Evolutionary conservation across 1,140 invertebrate genomes (phyloP).

Genomic region (Drosophila prosaltans): DNA sequence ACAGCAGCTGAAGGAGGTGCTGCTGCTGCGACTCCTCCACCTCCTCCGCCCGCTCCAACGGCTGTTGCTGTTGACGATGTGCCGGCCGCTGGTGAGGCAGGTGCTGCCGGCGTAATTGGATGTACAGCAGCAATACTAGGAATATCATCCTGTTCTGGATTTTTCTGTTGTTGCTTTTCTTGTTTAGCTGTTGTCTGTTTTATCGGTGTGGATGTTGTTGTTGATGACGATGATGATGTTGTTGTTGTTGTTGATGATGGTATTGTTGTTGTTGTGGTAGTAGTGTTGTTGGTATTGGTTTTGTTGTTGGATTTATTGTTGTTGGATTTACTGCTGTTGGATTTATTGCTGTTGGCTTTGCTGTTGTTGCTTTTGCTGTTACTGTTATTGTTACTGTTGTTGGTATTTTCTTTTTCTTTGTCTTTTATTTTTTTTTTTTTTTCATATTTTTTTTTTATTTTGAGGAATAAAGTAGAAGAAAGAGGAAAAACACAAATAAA

Average conservation of each 20-base stretch:
- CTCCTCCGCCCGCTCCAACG: not conserved
- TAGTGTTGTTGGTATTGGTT: conserved; percentile 32
- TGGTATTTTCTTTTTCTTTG: conserved; percentile 12
- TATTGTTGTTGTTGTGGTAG: conserved; percentile 52
- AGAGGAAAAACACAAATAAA: conserved; percentile 78
- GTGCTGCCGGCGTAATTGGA: not conserved
- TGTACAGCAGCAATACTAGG: not conserved
- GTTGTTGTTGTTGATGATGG: conserved; percentile 51
- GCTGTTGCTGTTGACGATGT: conserved; percentile 31
- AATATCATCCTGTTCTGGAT: conserved; percentile 14
- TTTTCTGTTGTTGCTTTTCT: conserved; percentile 29
- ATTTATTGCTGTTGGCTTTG: not conserved
- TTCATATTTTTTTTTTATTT: not conserved
- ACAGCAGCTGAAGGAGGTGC: conserved; percentile 33
- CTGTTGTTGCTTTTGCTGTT: not conserved
- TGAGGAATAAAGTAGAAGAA: conserved; percentile 67
- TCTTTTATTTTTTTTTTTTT: conserved; percentile 5
- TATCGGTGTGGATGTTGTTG: conserved; percentile 68
- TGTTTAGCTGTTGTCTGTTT: conserved; percentile 74
- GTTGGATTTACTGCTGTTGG: conserved; percentile 57
- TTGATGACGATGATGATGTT: conserved; percentile 42
- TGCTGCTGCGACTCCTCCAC: no score
- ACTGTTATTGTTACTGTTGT: conserved; percentile 2
- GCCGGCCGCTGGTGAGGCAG: conserved; percentile 57
- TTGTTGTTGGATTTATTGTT: conserved; percentile 62